Base-by-base conservation (phyloP, 2,888 invertebrate genomes). In the Gandaritis pyraliata region DNA sequence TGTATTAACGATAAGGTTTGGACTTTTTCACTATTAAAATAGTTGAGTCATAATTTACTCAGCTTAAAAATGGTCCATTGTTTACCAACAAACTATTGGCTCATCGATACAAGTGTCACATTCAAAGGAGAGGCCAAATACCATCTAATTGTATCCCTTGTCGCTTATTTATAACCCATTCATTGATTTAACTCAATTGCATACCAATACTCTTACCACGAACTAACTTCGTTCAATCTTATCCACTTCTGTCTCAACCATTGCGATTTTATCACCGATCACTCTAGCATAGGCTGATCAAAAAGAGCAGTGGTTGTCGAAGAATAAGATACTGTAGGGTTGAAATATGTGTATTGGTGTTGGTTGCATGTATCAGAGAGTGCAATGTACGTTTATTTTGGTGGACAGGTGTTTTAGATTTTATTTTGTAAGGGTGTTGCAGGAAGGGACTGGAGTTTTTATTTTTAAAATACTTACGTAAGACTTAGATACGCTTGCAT, bases 371-470 rank as follows among this genome's bases (percentile, higher is more conserved):
- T 82, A 77, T 57, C 36, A n/a, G n/a, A n/a, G 61, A 76, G 87
- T 85, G 86, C 87, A 85, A 77, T 81, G 87, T 71, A 85, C 87
- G 69, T 53, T 78, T 88, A 88, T 87, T 85, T 83, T 70, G 55
- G 78, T 76, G 66, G 74, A 72, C 87, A 87, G 87, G 86, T 87
- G 87, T 33, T 33, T 8, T 58, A 16, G 15, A 0, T 55, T 38
- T 12, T 33, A 30, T 49, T 30, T 52, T 47, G 15, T 62, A 38
- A 38, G 63, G 56, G 57, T 53, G 63, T 43, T 41, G 33, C 39
- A 51, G 50, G 58, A 52, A 54, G 60, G 39, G 10, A 13, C 41
- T 45, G 33, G 29, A 3, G 13, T 16, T 43, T 43, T 43, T 41
- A 41, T 15, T 12, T 12, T 12, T 41, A 41, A 15, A 33, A 8